These are phyloP conservation scores for Amphilophus citrinellus DNA, from an alignment of 2,113 vertebrate genomes.

Conservation along the genomic window DNA sequence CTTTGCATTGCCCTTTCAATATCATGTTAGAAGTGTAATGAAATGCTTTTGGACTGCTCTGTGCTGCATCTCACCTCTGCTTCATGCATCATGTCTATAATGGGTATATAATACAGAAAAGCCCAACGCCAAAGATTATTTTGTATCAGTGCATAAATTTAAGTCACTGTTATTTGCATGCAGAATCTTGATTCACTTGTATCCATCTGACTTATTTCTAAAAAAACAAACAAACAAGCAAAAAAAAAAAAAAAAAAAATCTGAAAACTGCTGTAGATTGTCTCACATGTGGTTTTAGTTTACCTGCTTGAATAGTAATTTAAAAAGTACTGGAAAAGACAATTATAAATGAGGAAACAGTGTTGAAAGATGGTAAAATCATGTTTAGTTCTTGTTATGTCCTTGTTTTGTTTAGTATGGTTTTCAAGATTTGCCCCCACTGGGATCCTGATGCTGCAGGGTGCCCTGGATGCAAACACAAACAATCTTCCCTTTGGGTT, in stretches of 20 bases:
- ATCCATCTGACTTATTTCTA: conserved; percentile 9
- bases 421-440: background rate
- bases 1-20: background rate
- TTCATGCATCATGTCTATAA: background rate
- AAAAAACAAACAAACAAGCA: background rate
- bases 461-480: background rate
- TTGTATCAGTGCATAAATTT: conserved; percentile 13
- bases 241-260: too few species aligned
- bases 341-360: background rate
- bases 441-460: background rate
- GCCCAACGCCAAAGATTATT: conserved; percentile 13
- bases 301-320: background rate
- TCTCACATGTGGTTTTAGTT: background rate
- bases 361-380: background rate
- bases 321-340: background rate
- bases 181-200: background rate
- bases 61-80: background rate
- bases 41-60: background rate
- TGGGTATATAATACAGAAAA: conserved; percentile 12
- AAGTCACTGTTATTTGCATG: conserved; percentile 25
- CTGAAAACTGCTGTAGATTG: background rate
- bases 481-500: background rate
- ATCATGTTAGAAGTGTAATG: conserved; percentile 6
- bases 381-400: background rate
- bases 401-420: background rate